A percentile compares a stretch with the other conserved stretches of the same genome.
These are phyloP conservation scores for Chaetorhynchus papuensis DNA, from an alignment of 2,113 vertebrate genomes.

Conservation along the genomic window DNA sequence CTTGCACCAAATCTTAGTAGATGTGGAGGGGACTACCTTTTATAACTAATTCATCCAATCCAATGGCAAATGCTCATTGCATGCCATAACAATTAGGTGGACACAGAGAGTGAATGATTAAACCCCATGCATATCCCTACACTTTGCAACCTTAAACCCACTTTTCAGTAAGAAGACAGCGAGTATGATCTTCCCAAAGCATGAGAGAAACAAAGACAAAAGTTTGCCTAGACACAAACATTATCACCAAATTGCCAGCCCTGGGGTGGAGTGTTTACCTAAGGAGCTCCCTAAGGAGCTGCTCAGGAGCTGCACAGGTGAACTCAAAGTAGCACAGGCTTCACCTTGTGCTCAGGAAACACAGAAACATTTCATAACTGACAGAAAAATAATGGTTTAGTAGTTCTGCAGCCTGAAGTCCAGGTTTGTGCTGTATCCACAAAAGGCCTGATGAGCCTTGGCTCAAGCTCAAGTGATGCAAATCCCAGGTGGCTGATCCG, in stretches of 20 bases:
- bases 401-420: not conserved
- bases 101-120: not conserved
- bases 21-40: not conserved
- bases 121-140: not conserved
- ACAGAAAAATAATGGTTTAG: not conserved
- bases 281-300: not conserved
- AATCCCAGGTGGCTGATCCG: not conserved
- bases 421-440: not conserved
- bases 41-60: not conserved
- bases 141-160: not conserved
- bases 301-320: not conserved
- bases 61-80: not conserved
- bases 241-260: no score
- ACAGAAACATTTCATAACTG: not conserved
- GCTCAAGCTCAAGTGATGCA: not conserved
- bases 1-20: not conserved
- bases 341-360: not conserved
- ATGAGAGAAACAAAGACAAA: not conserved
- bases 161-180: not conserved
- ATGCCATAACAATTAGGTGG: not conserved
- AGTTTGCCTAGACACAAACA: not conserved
- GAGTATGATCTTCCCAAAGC: not conserved
- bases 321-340: not conserved
- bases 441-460: not conserved
- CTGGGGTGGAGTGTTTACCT: not conserved